These are phyloP conservation scores for Tupaia tana DNA, from an alignment of 2,113 vertebrate species.

Conservation along the genomic window DNA sequence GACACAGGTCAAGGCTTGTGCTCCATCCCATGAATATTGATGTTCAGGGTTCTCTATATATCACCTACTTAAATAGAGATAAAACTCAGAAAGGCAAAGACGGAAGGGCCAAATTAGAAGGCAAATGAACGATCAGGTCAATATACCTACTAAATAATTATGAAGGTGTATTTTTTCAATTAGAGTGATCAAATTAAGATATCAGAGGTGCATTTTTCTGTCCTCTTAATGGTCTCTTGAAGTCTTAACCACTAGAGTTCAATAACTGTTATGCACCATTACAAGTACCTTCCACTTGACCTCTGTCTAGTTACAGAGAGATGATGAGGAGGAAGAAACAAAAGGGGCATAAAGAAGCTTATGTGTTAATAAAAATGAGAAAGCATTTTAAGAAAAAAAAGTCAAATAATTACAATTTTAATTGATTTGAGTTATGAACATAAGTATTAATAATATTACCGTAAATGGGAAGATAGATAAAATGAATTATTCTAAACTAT, in stretches of 20 bases:
- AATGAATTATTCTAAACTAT: neutral
- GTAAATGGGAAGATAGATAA: conserved; percentile 25
- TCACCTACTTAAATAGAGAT: conserved; percentile 49
- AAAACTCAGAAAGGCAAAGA: conserved; percentile 59
- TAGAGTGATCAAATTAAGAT: conserved; percentile 72
- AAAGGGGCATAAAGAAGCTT: neutral
- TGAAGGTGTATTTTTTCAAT: conserved; percentile 72
- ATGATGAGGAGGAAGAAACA: neutral
- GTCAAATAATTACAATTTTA: neutral
- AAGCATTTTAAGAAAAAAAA: conserved; percentile 59
- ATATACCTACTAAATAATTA: conserved; percentile 62
- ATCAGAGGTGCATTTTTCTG: conserved; percentile 68
- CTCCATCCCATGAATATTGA: conserved; percentile 30
- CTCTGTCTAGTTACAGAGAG: conserved; percentile 10
- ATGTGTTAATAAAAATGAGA: conserved; percentile 37
- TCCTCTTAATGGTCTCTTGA: conserved; percentile 62
- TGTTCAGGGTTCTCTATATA: neutral
- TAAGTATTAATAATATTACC: neutral
- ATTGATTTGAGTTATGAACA: conserved; percentile 24
- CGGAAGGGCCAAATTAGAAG: conserved; percentile 57
- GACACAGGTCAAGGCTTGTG: conserved; percentile 4
- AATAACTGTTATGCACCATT: conserved; percentile 9
- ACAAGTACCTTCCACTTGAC: conserved; percentile 47
- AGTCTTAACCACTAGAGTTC: conserved; percentile 57
- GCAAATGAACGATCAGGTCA: conserved; percentile 62